Evolutionary conservation across 2,113 vertebrate species (phyloP).

Genomic region (Chauna torquata): DNA sequence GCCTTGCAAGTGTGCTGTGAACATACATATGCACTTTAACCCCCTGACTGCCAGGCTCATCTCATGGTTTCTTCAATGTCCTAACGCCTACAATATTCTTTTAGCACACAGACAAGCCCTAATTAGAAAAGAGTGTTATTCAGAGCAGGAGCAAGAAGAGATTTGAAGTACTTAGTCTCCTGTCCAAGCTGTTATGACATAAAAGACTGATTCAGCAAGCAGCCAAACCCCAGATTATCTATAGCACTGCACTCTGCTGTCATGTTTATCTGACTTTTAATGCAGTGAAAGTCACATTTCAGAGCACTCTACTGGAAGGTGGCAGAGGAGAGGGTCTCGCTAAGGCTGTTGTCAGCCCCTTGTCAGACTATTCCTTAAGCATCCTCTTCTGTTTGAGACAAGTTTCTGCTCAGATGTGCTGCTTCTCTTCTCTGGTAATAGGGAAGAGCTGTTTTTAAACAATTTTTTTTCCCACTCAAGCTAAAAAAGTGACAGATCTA

Average conservation of each 20-base stretch:
- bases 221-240: neutral
- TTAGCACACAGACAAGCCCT: neutral
- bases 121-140: neutral
- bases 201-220: neutral
- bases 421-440: neutral
- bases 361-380: neutral
- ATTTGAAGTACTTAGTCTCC: neutral
- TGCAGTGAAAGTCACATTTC: neutral
- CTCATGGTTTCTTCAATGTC: neutral
- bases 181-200: neutral
- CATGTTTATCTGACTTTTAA: neutral
- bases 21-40: neutral
- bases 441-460: neutral
- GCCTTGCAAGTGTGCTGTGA: neutral
- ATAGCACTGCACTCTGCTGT: neutral
- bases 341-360: neutral
- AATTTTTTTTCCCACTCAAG: fast-evolving
- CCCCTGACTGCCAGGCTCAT: neutral
- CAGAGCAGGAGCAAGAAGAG: neutral
- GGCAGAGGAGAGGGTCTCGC: neutral
- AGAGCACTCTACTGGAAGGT: neutral
- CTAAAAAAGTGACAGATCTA: neutral
- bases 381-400: neutral
- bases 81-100: neutral
- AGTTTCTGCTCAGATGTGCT: neutral